These are phyloP conservation scores for Lepus americanus DNA, from an alignment of 2,113 vertebrate species.

Conservation along the genomic window DNA sequence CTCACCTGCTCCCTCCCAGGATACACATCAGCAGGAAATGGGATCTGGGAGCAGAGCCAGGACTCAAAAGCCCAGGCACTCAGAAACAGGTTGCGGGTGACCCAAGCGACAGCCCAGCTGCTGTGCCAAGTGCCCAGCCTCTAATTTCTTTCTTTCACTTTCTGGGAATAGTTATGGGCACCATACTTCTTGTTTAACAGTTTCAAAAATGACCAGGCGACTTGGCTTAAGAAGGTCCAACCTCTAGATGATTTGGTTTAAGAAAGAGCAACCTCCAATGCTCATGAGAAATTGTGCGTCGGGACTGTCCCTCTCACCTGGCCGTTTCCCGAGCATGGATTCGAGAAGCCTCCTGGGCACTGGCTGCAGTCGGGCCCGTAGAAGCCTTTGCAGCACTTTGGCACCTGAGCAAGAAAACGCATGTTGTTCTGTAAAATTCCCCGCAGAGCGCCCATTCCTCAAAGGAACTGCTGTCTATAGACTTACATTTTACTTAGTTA, in stretches of 20 bases:
- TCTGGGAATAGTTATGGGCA: background rate
- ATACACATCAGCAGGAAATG: no score
- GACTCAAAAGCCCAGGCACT: no score
- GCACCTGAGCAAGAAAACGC: slow-evolving; percentile 86
- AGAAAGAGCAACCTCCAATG: background rate
- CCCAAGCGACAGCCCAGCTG: no score
- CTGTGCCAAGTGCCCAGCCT: no score
- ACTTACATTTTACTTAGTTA: no score
- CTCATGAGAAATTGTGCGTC: rapidly evolving
- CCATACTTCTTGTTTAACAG: background rate
- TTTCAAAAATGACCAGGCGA: background rate
- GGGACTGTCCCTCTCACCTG: slow-evolving; percentile 86
- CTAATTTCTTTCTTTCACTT: background rate
- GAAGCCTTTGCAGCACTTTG: slow-evolving; percentile 94
- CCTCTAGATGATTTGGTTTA: background rate
- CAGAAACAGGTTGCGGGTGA: no score
- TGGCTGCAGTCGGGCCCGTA: slow-evolving; percentile 92
- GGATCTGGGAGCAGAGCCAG: no score
- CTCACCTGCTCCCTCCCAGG: no score
- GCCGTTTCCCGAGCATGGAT: slow-evolving; percentile 92
- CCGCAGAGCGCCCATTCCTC: background rate
- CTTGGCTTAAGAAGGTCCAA: background rate
- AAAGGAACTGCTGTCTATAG: background rate
- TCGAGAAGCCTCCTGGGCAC: slow-evolving; percentile 92
- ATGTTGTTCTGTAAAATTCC: background rate